These are phyloP conservation scores for Pedicia rivosa DNA, from an alignment of 2,888 invertebrate genomes.

Conservation along the genomic window DNA sequence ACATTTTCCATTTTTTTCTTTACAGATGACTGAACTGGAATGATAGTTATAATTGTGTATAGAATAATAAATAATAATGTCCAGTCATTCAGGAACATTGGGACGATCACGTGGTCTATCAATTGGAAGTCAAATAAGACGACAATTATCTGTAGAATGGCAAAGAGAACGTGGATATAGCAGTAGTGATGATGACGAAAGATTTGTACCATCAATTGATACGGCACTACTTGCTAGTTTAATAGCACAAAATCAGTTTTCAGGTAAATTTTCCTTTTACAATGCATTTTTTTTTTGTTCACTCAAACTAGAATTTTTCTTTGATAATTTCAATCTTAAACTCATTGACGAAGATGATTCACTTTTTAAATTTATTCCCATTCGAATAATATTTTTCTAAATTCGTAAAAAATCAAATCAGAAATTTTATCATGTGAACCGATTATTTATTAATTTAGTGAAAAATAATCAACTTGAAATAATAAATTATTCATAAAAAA, in stretches of 20 bases:
- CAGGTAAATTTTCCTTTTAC: too few relatives aligned
- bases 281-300: too few relatives aligned
- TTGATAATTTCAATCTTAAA: too few relatives aligned
- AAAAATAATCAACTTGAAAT: too few relatives aligned
- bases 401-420: too few relatives aligned
- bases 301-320: too few relatives aligned
- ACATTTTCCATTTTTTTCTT: background rate
- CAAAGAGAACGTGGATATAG: constrained; percentile 35
- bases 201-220: constrained; percentile 30
- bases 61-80: constrained; percentile 18
- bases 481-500: too few relatives aligned
- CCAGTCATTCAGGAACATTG: constrained; percentile 31
- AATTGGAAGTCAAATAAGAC: constrained; percentile 28
- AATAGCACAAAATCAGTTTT: constrained; percentile 39
- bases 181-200: constrained; percentile 39
- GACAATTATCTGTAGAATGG: constrained; percentile 40
- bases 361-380: too few relatives aligned
- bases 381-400: too few relatives aligned
- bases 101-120: constrained; percentile 27
- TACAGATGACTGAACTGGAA: constrained; percentile 1
- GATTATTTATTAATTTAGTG: too few relatives aligned
- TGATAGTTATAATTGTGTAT: background rate
- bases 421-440: too few relatives aligned
- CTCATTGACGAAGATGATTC: too few relatives aligned
- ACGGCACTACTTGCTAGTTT: constrained; percentile 40